These are phyloP conservation scores for Galleria mellonella DNA, from an alignment of 1,140 invertebrate species.

Conservation along the genomic window DNA sequence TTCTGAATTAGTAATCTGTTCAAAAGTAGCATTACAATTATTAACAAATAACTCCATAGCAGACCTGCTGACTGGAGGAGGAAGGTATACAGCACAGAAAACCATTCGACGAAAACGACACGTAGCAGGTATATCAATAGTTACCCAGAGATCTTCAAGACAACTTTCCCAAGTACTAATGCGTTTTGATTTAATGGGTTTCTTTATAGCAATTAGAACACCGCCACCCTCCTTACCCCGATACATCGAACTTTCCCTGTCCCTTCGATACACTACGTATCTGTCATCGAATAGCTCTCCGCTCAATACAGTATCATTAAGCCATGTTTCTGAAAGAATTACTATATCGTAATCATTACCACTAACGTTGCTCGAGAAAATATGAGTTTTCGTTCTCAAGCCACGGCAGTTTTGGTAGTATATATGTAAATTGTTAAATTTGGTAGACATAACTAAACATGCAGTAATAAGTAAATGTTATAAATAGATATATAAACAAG, in stretches of 20 bases:
- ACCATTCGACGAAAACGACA: background rate
- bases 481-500: too few species aligned
- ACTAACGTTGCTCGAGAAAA: background rate
- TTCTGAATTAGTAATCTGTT: too few species aligned
- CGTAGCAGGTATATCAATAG: background rate
- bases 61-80: background rate
- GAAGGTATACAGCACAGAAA: slow-evolving; percentile 1
- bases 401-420: background rate
- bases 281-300: background rate
- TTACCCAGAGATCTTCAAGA: background rate
- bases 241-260: too few species aligned
- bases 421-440: too few species aligned
- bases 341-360: background rate
- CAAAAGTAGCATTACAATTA: too few species aligned
- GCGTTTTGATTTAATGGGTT: background rate
- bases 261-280: background rate
- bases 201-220: slow-evolving; percentile 20
- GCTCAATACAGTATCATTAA: background rate
- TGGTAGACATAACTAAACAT: too few species aligned
- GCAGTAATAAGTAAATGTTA: too few species aligned
- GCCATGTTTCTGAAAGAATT: slow-evolving; percentile 1
- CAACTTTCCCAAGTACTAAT: background rate
- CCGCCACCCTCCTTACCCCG: slow-evolving; percentile 28
- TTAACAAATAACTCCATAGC: too few species aligned
- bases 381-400: background rate